phyloP scores from a whole-genome alignment of 2,888 invertebrate species.

The Ceratothoa steindachneri region DNA sequence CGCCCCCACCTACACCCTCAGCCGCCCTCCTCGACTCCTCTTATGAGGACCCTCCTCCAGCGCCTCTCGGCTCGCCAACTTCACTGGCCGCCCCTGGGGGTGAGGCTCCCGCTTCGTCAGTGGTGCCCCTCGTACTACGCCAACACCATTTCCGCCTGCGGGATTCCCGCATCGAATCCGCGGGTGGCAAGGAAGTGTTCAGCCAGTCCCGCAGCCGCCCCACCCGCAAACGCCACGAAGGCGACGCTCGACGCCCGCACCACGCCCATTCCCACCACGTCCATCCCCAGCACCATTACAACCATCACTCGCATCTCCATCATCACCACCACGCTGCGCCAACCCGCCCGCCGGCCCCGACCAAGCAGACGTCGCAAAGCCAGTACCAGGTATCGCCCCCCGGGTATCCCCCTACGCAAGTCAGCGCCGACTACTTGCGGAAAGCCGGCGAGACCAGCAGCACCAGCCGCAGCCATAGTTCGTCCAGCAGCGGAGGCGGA shows the following conservation, averaged over 20 bases:
- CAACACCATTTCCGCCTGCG: conserved; percentile 41
- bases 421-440: background rate
- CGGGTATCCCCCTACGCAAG: background rate
- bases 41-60: conserved; percentile 38
- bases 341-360: too few relatives aligned
- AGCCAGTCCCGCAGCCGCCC: conserved; percentile 77
- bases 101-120: background rate
- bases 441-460: background rate
- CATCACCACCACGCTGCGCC: background rate
- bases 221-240: conserved; percentile 49
- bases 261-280: conserved; percentile 14
- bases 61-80: conserved; percentile 10
- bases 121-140: background rate
- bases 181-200: conserved; percentile 77
- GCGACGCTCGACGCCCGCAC: conserved; percentile 23
- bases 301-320: background rate
- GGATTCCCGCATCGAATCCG: conserved; percentile 52
- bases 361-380: background rate
- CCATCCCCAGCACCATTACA: conserved; percentile 19
- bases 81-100: conserved; percentile 13
- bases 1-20: too few relatives aligned
- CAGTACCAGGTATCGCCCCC: background rate
- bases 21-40: conserved; percentile 42
- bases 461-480: conserved; percentile 17
- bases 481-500: conserved; percentile 27